Conservation (phyloP, 1,140 invertebrate genomes). For the Micrasema longulum region DNA sequence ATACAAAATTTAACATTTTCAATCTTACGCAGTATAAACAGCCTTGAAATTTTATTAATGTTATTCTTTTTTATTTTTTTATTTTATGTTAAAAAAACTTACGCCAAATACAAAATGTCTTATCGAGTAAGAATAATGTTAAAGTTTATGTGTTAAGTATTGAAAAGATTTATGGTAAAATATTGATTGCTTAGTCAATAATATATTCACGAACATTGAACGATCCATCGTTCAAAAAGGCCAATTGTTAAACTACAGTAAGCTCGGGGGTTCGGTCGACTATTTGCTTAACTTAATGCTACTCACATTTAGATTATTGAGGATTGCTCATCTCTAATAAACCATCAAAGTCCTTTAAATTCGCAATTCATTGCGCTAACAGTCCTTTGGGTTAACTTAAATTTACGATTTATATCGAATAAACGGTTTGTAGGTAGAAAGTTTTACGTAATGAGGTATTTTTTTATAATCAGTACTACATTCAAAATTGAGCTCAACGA, state of each 20-base stretch:
- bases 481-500: too few species aligned
- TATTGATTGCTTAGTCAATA: constrained; percentile 43
- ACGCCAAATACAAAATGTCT: constrained; percentile 41
- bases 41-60: constrained; percentile 41
- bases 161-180: constrained; percentile 44
- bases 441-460: too few species aligned
- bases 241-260: constrained; percentile 46
- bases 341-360: constrained; percentile 10
- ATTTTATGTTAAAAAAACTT: constrained; percentile 38
- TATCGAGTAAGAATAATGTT: constrained; percentile 34
- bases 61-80: constrained; percentile 38
- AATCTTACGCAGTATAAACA: constrained; percentile 42
- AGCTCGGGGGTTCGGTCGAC: constrained; percentile 35
- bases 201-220: constrained; percentile 33
- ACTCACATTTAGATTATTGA: constrained; percentile 17
- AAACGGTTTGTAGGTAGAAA: too few species aligned
- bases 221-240: constrained; percentile 47
- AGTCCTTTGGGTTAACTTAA: too few species aligned
- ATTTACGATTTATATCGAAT: too few species aligned
- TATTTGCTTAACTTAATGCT: constrained; percentile 2
- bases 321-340: constrained; percentile 7
- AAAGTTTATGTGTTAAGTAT: constrained; percentile 14
- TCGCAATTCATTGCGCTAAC: too few species aligned
- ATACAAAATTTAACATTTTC: constrained; percentile 33
- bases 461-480: too few species aligned